A percentile compares a stretch with the other conserved stretches of the same genome.
These are phyloP conservation scores for Australoheros facetus DNA, from an alignment of 2,797 vertebrate genomes.

Conservation along the genomic window DNA sequence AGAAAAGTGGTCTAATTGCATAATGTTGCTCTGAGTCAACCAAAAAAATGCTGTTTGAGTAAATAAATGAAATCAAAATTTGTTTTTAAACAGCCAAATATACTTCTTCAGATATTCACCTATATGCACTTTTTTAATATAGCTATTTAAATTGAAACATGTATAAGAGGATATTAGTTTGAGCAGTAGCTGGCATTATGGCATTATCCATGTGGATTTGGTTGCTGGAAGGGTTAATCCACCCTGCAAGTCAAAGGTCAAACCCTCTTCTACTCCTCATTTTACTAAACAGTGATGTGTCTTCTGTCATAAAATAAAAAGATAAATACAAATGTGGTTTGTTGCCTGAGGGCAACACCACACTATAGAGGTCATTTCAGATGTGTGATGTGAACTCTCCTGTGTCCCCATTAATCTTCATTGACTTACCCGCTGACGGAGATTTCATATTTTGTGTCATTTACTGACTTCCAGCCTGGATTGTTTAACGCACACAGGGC, in stretches of 20 bases:
- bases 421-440: background rate
- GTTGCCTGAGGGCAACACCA: background rate
- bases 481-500: conserved; percentile 15
- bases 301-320: background rate
- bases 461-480: background rate
- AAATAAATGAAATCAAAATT: background rate
- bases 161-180: background rate
- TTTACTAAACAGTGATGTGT: background rate
- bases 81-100: rapidly evolving
- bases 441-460: background rate
- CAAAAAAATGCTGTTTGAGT: background rate
- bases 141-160: too few relatives aligned
- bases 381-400: background rate
- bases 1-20: background rate
- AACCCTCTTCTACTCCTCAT: background rate
- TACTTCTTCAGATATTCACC: background rate
- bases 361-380: too few relatives aligned
- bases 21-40: background rate
- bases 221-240: background rate
- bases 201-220: background rate
- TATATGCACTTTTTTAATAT: too few relatives aligned
- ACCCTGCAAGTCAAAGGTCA: background rate
- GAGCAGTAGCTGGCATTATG: background rate
- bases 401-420: background rate
- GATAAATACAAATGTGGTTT: background rate